Evolutionary conservation across 2,888 invertebrate genomes (phyloP), one percentile per base, ranked within the genome.

Genomic region (Tetragonisca angustula): DNA sequence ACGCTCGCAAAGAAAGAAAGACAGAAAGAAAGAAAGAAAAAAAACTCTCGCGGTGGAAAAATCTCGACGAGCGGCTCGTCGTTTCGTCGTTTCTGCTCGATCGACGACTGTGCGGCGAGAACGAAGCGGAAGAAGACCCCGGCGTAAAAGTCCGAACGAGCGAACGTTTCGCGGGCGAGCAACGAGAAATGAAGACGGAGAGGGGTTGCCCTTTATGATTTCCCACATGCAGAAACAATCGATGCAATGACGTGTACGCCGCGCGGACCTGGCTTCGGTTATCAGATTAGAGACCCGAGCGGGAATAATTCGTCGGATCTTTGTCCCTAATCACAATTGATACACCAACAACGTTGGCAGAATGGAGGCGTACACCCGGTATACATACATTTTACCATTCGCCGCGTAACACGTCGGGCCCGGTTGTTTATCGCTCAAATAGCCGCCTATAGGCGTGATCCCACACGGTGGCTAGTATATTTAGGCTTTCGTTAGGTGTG

Each of bases 241-340:
- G 90, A 90, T 87, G 90, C 89, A 89, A 90, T 90, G 90, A 90
- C 90, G 89, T 86, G 88, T 85, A 82, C 90, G 88, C 85, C 85
- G 85, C 71, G n/a, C 43, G 43, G 43, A 43, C 43, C 76, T 43
- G 85, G 86, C 82, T 71, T 81, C 87, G 90, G 88, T 87, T 90
- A 90, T 90, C 89, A 89, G 87, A 90, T 90, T 90, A 90, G 89
- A 90, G 89, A 90, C 85, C 43, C 87, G 87, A 84, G 82, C 89
- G 90, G 84, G 90, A 90, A 90, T 90, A 90, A 90, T 90, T 90
- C 89, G 89, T 90, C 90, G 89, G 90, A 90, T 90, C 89, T 90
- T 90, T 90, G 89, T 90, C 89, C 90, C 89, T 90, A 90, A 90
- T 90, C 89, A 90, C 90, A 90, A 90, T 90, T 90, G 89, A 90